A percentile compares a stretch with the other conserved stretches of the same genome.
Evolutionary conservation across 2,113 vertebrate genomes (phyloP).

Genomic region (Archilochus colubris): DNA sequence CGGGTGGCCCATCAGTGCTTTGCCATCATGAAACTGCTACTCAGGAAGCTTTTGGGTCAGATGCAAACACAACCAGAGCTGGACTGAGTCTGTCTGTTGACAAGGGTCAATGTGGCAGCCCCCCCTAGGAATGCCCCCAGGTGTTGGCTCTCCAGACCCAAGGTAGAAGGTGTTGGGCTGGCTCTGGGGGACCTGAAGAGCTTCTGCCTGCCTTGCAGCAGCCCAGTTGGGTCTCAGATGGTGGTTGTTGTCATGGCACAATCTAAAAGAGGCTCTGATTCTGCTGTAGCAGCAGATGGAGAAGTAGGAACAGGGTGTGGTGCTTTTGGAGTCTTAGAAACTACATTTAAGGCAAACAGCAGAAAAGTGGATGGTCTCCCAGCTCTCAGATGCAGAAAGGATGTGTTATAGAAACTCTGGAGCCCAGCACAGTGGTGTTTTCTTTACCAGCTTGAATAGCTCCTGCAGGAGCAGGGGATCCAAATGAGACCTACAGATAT

Average conservation of each 20-base stretch:
- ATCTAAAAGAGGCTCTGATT: rapidly evolving
- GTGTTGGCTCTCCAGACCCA: neutral
- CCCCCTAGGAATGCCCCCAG: neutral
- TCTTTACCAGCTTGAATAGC: neutral
- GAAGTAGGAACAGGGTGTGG: neutral
- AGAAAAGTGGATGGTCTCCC: neutral
- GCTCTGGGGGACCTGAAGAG: too few species aligned
- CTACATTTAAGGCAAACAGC: neutral
- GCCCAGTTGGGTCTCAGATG: rapidly evolving
- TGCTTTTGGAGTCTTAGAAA: neutral
- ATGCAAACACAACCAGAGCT: neutral
- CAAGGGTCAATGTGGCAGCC: rapidly evolving
- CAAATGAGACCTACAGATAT: neutral
- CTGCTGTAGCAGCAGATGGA: neutral
- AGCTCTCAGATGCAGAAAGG: neutral
- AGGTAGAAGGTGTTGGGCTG: rapidly evolving
- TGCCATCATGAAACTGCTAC: rapidly evolving
- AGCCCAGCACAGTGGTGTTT: neutral
- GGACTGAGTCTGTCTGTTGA: neutral
- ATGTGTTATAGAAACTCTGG: neutral
- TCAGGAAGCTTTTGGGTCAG: neutral
- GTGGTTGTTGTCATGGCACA: neutral
- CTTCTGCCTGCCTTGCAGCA: neutral
- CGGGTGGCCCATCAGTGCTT: neutral
- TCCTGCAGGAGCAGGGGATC: neutral